Conservation (phyloP, 2,797 vertebrate species). For the Pygocentrus nattereri region DNA sequence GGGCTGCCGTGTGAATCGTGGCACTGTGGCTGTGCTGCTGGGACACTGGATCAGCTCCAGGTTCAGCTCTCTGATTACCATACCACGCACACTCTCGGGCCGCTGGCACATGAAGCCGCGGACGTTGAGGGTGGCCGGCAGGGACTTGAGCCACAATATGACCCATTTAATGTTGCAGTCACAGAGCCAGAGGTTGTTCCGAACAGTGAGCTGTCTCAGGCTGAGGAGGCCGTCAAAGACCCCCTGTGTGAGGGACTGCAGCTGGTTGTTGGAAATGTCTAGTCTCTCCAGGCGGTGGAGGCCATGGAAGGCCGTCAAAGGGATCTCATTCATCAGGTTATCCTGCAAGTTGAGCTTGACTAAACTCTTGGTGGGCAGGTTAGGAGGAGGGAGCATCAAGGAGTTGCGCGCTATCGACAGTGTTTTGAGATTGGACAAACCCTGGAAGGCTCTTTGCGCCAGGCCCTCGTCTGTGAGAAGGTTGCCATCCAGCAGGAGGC, state of each 20-base stretch:
- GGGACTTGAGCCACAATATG: conserved; percentile 90
- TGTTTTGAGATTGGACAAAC: conserved; percentile 89
- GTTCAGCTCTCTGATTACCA: conserved; percentile 93
- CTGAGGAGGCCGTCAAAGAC: conserved; percentile 88
- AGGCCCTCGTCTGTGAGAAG: conserved; percentile 92
- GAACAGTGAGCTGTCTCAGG: conserved; percentile 92
- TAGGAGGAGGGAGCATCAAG: conserved; percentile 86
- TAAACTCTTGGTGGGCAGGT: conserved; percentile 87
- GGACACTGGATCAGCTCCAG: conserved; percentile 90
- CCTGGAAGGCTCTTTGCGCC: conserved; percentile 87
- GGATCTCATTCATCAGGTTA: conserved; percentile 93
- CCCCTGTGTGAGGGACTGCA: conserved; percentile 86
- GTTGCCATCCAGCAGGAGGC: conserved; percentile 91
- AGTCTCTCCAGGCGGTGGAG: conserved; percentile 89
- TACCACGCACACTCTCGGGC: conserved; percentile 92
- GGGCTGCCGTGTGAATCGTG: conserved; percentile 71
- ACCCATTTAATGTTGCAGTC: conserved; percentile 95
- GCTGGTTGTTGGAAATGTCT: conserved; percentile 94
- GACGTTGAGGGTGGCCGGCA: conserved; percentile 89
- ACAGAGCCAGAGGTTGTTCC: conserved; percentile 95
- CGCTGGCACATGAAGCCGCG: conserved; percentile 96
- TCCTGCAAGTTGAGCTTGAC: conserved; percentile 92
- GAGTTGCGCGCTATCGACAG: conserved; percentile 93
- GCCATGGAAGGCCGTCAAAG: conserved; percentile 85
- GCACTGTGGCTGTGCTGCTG: conserved; percentile 72